Evolutionary conservation across 2,113 vertebrate species (phyloP), one percentile per base, ranked within the genome.

Genomic region (Pipra filicauda): DNA sequence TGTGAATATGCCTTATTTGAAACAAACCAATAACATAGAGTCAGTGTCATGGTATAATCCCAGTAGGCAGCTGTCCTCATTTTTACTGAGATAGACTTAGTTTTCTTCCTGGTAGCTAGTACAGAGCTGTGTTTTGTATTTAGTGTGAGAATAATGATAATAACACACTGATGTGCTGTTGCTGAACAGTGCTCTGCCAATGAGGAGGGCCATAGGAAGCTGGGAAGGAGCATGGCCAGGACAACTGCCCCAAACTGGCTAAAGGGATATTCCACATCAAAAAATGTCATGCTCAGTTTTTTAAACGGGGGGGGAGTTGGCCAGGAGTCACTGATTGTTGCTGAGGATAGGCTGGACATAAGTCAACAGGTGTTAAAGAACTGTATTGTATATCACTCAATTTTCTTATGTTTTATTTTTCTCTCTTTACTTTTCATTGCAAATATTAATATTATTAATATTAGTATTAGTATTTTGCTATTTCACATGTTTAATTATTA

Each of bases 241-340:
- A 48, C 28, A 82, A n/a, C 13, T 46, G 28, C 61, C n/a, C 13
- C 1, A 3, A 39, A 31, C 11, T 7, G 20, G 12, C 7, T 41
- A 48, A 23, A 31, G 9, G 11, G 3, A 13, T 17, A 15, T 48
- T 48, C 11, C 24, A 48, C 5, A 26, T 9, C 8, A 39, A 7
- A 37, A 18, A 59, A 51, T 24, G 41, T 26, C 39, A n/a, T 46
- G 11, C 7, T 75, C 28, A 21, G 5, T 1, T 17, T 21, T 26
- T 39, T 30, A n/a, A 46, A 39, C 8, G 18, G 28, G 20, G 8
- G 8, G 7, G 19, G 8, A 75, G 30, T 4, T 11, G 15, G 8
- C 7, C 7, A 6, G 28, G 21, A 52, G 12, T 10, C 31, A 12
- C 7, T 0, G 0, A 13, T 28, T 0, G 0, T 39, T 74, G 33